Percentiles rank a stretch among this genome's conserved stretches.
phyloP scores from a whole-genome alignment of 2,797 vertebrate species.

The Austrolebias charrua region DNA sequence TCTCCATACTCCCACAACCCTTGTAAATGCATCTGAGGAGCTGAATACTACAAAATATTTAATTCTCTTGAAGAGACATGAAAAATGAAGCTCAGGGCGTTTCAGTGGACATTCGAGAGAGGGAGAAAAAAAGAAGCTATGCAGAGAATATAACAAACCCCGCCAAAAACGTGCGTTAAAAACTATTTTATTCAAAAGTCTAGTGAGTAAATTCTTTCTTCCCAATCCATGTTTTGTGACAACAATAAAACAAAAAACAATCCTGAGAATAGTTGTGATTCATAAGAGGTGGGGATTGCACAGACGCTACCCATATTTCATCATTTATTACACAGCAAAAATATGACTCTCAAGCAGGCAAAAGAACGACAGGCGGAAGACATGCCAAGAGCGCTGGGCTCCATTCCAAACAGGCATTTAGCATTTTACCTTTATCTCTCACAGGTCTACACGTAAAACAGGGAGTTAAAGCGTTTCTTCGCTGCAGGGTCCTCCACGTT shows the following conservation, averaged over 20 bases:
- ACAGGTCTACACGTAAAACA: conserved; percentile 76
- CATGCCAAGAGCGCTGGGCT: conserved; percentile 36
- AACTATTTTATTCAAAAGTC: conserved; percentile 48
- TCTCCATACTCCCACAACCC: conserved; percentile 72
- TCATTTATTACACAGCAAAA: conserved; percentile 76
- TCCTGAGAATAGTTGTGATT: conserved; percentile 72
- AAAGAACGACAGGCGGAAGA: conserved; percentile 71
- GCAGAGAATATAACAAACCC: conserved; percentile 38
- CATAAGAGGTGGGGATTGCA: conserved; percentile 75
- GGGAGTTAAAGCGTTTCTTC: conserved; percentile 83
- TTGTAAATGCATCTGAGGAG: conserved; percentile 68
- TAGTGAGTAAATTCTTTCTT: conserved; percentile 47
- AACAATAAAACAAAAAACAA: conserved; percentile 73
- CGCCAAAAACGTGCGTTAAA: conserved; percentile 40
- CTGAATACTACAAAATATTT: conserved; percentile 56
- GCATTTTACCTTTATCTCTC: conserved; percentile 29
- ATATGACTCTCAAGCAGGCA: conserved; percentile 62
- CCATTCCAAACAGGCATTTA: conserved; percentile 30
- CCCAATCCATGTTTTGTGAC: conserved; percentile 46
- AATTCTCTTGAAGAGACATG: conserved; percentile 55
- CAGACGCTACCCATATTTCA: conserved; percentile 78
- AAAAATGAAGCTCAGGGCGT: conserved; percentile 52
- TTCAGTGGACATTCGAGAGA: conserved; percentile 47
- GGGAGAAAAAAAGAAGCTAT: conserved; percentile 15
- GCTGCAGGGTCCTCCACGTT: conserved; percentile 83